Evolutionary conservation across 1,140 invertebrate species (phyloP).

Genomic region (Drosophila pallidifrons): DNA sequence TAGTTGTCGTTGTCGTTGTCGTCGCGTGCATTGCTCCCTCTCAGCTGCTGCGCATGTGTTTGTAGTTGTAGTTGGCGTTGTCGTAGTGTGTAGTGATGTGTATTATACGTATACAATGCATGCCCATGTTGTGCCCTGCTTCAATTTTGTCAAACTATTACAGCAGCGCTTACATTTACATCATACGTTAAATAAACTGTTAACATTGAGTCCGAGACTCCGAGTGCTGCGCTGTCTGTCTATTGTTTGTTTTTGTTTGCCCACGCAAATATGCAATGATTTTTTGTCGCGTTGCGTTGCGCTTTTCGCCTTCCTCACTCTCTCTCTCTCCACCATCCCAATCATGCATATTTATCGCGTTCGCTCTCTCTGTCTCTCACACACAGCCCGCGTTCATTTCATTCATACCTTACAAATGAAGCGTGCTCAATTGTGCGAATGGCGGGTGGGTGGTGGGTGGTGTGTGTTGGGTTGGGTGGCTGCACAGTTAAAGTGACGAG

Average conservation of each 20-base stretch:
- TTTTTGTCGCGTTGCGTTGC: constrained; percentile 44
- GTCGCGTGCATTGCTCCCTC: constrained; percentile 75
- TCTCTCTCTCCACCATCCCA: no score
- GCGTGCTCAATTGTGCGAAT: constrained; percentile 60
- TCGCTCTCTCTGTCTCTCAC: background rate
- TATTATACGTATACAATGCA: constrained; percentile 7
- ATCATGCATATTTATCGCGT: background rate
- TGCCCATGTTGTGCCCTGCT: constrained; percentile 10
- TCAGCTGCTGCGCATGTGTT: constrained; percentile 76
- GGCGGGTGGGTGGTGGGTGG: constrained; percentile 7
- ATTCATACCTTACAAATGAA: constrained; percentile 73
- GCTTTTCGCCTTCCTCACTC: background rate
- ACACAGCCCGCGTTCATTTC: constrained; percentile 41
- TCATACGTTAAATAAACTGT: constrained; percentile 79
- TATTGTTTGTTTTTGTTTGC: constrained; percentile 69
- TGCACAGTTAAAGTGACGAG: constrained; percentile 1
- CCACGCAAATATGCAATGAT: constrained; percentile 81
- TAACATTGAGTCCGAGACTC: constrained; percentile 32
- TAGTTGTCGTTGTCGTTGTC: constrained; percentile 33
- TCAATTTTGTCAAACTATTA: constrained; percentile 72
- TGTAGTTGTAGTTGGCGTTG: constrained; percentile 46
- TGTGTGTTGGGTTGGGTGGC: constrained; percentile 25
- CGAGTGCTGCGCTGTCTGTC: constrained; percentile 24
- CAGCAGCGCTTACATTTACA: constrained; percentile 77
- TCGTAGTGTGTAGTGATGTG: constrained; percentile 43